Evolutionary conservation across 2,113 vertebrate species (phyloP).

Genomic region (Ellobius talpinus): DNA sequence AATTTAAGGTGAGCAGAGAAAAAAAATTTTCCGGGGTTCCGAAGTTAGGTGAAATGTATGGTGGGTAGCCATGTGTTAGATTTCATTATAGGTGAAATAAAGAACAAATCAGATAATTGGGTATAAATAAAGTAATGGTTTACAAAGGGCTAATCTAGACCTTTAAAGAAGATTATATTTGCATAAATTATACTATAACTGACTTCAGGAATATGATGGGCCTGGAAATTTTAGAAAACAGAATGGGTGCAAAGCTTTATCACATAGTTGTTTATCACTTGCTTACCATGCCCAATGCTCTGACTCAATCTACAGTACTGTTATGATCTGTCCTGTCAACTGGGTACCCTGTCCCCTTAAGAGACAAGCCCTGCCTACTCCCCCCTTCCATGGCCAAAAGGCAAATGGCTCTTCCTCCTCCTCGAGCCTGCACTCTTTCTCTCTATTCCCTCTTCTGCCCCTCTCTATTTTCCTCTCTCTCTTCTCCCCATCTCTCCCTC

Average conservation of each 20-base stretch:
- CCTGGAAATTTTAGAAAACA: conserved; percentile 44
- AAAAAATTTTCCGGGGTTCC: neutral
- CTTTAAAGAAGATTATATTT: conserved; percentile 46
- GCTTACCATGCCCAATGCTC: neutral
- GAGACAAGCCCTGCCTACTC: too few species aligned
- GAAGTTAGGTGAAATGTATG: conserved; percentile 39
- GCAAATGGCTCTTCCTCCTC: too few species aligned
- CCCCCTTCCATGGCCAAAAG: too few species aligned
- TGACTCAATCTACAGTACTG: neutral
- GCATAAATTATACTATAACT: conserved; percentile 54
- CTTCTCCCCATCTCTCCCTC: too few species aligned
- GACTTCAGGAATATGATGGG: conserved; percentile 46
- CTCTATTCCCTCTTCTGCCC: too few species aligned
- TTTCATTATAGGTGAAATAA: conserved; percentile 54
- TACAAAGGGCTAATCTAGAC: neutral
- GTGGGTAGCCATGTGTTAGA: neutral
- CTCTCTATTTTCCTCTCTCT: too few species aligned
- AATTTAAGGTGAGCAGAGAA: neutral
- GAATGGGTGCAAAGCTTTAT: conserved; percentile 32
- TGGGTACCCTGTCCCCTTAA: too few species aligned
- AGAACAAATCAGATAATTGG: neutral
- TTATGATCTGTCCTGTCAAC: too few species aligned
- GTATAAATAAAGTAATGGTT: conserved; percentile 43
- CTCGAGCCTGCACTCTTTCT: too few species aligned
- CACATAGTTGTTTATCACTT: conserved; percentile 11